A percentile compares a stretch with the other conserved stretches of the same genome.
phyloP scores from a whole-genome alignment of 2,113 vertebrate species.

The Cyprinodon tularosa region DNA sequence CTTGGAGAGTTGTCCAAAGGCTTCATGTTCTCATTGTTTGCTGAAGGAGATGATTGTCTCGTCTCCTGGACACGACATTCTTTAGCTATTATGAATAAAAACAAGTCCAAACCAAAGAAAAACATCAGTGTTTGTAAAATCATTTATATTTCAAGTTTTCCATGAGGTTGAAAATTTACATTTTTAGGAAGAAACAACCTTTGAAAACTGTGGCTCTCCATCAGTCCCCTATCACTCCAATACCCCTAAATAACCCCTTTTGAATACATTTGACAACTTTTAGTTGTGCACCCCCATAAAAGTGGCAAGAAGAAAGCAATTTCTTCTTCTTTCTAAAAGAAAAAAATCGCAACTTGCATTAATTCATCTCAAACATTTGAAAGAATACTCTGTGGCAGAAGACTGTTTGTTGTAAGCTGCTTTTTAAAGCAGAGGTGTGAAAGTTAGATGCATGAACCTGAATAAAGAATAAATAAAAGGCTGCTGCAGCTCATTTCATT shows the following conservation, averaged over 20 bases:
- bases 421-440: too few relatives aligned
- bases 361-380: too few relatives aligned
- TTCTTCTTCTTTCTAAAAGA: too few relatives aligned
- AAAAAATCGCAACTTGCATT: too few relatives aligned
- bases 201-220: not conserved
- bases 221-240: not conserved
- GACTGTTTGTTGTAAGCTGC: too few relatives aligned
- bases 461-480: too few relatives aligned
- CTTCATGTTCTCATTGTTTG: slow-evolving; percentile 92
- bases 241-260: not conserved
- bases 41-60: slow-evolving; percentile 89
- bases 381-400: too few relatives aligned
- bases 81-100: slow-evolving; percentile 82
- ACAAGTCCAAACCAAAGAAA: not conserved
- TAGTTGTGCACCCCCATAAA: too few relatives aligned
- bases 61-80: slow-evolving; percentile 93
- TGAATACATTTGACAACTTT: too few relatives aligned
- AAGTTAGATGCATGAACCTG: not conserved
- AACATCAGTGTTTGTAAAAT: not conserved
- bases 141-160: not conserved
- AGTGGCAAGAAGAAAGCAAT: too few relatives aligned
- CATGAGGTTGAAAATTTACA: not conserved
- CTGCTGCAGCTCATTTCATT: too few relatives aligned
- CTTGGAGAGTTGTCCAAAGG: slow-evolving; percentile 87
- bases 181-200: not conserved